These are phyloP conservation scores for Phyllotis vaccarum DNA, from an alignment of 2,797 vertebrate species.

Conservation along the genomic window DNA sequence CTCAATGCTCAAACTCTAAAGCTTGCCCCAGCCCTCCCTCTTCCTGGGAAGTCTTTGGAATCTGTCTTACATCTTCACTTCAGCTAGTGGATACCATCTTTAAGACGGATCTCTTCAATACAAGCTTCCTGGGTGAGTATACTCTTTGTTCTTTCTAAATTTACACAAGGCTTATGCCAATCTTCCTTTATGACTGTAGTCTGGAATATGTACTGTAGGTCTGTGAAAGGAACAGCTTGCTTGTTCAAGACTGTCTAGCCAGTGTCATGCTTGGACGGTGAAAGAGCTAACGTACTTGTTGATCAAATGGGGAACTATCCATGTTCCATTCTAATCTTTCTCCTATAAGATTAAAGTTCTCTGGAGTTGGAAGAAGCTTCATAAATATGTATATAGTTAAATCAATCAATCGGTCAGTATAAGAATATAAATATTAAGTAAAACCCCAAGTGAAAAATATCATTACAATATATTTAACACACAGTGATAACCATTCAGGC, in stretches of 20 bases:
- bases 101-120: background rate
- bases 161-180: background rate
- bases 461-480: background rate
- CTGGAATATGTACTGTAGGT: background rate
- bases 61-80: background rate
- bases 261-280: background rate
- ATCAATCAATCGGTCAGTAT: background rate
- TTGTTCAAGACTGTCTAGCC: background rate
- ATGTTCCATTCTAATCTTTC: background rate
- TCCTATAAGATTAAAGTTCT: background rate
- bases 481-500: background rate
- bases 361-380: background rate
- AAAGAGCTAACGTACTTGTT: background rate
- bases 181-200: background rate
- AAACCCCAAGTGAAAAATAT: background rate
- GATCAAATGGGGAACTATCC: background rate
- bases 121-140: background rate
- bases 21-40: background rate
- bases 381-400: background rate
- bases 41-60: background rate
- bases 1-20: background rate
- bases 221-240: background rate
- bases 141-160: background rate
- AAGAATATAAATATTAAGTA: background rate
- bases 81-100: background rate